phyloP scores from a whole-genome alignment of 1,140 invertebrate genomes.

The Phymastichus coffea region DNA sequence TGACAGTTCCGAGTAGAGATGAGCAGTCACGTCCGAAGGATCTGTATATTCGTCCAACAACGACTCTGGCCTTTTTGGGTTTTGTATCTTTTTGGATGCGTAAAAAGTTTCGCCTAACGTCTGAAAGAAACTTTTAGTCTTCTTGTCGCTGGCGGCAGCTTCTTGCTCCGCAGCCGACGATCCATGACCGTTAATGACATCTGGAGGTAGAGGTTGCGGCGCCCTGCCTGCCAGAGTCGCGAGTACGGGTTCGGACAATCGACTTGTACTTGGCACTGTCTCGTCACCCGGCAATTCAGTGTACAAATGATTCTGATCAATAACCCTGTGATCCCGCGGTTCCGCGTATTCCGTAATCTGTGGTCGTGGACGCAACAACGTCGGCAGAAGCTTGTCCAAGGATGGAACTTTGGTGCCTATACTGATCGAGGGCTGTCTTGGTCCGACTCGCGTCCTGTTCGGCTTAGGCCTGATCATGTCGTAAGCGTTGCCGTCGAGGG shows the following conservation, averaged over 20 bases:
- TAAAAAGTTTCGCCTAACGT: conserved; percentile 49
- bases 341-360: conserved; percentile 58
- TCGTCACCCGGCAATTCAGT: conserved; percentile 56
- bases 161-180: conserved; percentile 3
- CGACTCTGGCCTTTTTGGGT: conserved; percentile 57
- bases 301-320: conserved; percentile 57
- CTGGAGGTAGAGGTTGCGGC: conserved; percentile 45
- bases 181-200: conserved; percentile 39
- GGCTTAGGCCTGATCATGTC: conserved; percentile 61
- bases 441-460: conserved; percentile 46
- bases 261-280: conserved; percentile 51
- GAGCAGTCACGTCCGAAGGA: conserved; percentile 66
- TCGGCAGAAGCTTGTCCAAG: conserved; percentile 61
- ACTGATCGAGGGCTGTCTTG: conserved; percentile 56
- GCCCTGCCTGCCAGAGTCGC: conserved; percentile 39
- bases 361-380: conserved; percentile 42
- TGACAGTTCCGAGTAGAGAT: conserved; percentile 72
- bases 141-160: not conserved
- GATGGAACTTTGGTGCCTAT: conserved; percentile 65
- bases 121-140: conserved; percentile 47
- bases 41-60: conserved; percentile 71
- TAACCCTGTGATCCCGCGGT: conserved; percentile 51
- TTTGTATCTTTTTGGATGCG: conserved; percentile 30
- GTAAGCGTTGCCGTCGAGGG: conserved; percentile 61
- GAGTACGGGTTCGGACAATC: conserved; percentile 50